Evolutionary conservation across 2,888 invertebrate genomes (phyloP), one percentile per base, ranked within the genome.

Genomic region (Drosophila longiperda): DNA sequence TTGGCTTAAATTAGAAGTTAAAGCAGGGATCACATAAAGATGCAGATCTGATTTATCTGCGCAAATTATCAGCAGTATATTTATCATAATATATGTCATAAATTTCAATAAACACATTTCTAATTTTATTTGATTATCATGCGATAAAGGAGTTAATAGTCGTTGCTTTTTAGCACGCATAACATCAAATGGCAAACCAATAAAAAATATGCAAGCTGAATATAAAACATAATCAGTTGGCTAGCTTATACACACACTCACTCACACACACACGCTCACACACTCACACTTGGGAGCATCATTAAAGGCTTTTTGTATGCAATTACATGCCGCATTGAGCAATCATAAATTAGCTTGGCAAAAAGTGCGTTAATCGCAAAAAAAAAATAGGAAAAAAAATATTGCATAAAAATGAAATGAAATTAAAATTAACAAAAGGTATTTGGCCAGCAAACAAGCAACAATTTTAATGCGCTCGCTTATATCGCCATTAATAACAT

Each of bases 261-360:
- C 33, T n/a, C n/a, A 49, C 38, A 70, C 36, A 65, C 32, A 36
- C 38, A 54, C 42, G 53, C 42, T 45, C 45, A 60, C 5, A 54
- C 20, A 49, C 49, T 17, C 49, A 23, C 34, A 54, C 26, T 40
- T 55, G 34, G 40, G 53, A 54, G 61, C 78, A 66, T 90, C 75
- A 88, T 85, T 85, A 85, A 78, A 74, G 78, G 83, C 86, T 86
- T 89, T 89, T 90, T 88, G 89, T 75, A 88, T 82, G 87, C 87
- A 89, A 87, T 89, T 89, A 82, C 90, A 90, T 84, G 86, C 87
- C 63, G 84, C 87, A 89, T 87, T 89, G 89, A 70, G 75, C 88
- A 87, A 89, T 89, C 80, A 84, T 89, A 90, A 87, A 90, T 87
- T 87, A 90, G 90, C 85, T 84, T 87, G 75, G 36, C 5, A 67